Evolutionary conservation across 2,113 vertebrate genomes (phyloP).

Genomic region (Carlito syrichta): DNA sequence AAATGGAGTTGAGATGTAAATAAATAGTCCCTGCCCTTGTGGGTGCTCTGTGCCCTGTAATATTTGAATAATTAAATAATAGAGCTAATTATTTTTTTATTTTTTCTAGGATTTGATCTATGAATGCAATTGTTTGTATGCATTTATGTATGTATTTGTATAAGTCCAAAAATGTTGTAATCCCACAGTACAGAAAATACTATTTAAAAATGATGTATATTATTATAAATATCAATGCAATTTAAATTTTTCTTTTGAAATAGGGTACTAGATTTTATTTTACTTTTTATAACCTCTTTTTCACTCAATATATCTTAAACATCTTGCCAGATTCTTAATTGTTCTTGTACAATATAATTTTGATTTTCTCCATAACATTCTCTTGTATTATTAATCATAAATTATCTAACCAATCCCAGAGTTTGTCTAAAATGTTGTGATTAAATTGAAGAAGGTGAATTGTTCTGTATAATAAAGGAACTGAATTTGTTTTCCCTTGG

Average conservation of each 20-base stretch:
- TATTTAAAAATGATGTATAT: not conserved
- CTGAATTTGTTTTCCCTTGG: not conserved
- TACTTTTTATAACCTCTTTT: not conserved
- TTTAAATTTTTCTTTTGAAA: not conserved
- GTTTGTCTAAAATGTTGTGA: not conserved
- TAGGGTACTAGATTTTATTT: not conserved
- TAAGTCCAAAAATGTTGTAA: not conserved
- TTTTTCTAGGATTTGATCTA: not conserved
- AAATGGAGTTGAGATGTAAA: not conserved
- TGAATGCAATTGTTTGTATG: not conserved
- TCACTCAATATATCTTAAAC: not conserved
- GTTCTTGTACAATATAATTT: not conserved
- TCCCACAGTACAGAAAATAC: not conserved
- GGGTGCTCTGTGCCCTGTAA: not conserved
- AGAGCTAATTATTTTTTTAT: not conserved
- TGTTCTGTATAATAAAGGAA: not conserved
- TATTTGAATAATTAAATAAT: not conserved
- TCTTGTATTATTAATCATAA: not conserved
- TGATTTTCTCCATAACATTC: not conserved
- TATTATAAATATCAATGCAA: not conserved
- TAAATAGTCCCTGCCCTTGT: not conserved
- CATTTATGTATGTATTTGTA: not conserved
- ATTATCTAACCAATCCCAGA: not conserved
- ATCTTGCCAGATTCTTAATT: not conserved
- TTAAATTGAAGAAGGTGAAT: not conserved